Conservation (phyloP, 2,113 vertebrate species). For the Leucosticte australis region DNA sequence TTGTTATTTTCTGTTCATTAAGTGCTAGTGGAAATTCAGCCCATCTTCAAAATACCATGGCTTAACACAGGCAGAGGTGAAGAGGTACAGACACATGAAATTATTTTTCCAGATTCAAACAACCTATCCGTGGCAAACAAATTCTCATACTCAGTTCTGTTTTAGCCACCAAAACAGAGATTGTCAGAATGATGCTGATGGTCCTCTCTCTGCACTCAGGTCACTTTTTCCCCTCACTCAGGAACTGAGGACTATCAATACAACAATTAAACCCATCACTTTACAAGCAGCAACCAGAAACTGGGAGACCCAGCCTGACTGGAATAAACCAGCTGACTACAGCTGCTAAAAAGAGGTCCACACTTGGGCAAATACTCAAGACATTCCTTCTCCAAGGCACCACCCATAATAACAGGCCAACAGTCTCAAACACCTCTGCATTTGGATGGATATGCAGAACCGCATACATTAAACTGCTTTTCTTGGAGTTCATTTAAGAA, state of each 20-base stretch:
- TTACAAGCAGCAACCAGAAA: not conserved
- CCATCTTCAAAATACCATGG: not conserved
- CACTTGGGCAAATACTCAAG: not conserved
- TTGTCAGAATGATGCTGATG: not conserved
- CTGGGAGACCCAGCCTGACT: conserved; percentile 8
- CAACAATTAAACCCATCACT: not conserved
- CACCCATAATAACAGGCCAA: conserved; percentile 23
- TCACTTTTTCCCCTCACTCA: not conserved
- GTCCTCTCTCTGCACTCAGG: not conserved
- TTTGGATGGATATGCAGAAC: not conserved
- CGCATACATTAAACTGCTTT: conserved; percentile 6
- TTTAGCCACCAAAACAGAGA: not conserved
- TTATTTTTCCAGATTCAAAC: not conserved
- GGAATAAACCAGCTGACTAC: conserved; percentile 8
- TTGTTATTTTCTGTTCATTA: not conserved
- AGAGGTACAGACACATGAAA: not conserved
- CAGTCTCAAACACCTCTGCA: conserved; percentile 22
- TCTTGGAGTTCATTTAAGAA: conserved; percentile 37
- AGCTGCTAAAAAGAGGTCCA: conserved; percentile 26
- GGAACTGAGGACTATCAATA: not conserved
- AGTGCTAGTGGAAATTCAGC: not conserved
- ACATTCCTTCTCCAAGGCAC: conserved; percentile 8
- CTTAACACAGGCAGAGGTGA: not conserved
- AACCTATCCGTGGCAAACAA: not conserved
- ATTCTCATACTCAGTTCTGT: not conserved